Evolutionary conservation across 2,888 invertebrate genomes (phyloP).

Genomic region (Chymomyza caudatula): DNA sequence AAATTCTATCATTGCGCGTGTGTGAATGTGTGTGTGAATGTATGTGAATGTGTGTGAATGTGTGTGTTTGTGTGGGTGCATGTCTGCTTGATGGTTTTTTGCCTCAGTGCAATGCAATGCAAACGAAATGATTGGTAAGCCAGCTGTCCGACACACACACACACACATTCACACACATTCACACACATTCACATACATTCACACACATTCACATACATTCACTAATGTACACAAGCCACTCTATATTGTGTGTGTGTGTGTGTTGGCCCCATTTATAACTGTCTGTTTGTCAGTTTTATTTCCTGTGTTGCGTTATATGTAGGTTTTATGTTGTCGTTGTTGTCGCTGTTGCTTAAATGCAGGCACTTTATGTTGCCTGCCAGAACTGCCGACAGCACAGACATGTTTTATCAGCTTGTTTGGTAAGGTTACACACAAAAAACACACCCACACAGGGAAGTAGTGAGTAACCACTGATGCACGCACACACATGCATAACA

Average conservation of each 20-base stretch:
- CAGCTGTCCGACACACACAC: slow-evolving; percentile 14
- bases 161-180: neutral
- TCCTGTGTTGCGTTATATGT: slow-evolving; percentile 12
- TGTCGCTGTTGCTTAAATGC: slow-evolving; percentile 16
- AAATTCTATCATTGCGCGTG: neutral
- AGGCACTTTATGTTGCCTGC: slow-evolving; percentile 5
- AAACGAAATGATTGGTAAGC: slow-evolving; percentile 12
- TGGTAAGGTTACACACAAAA: slow-evolving; percentile 1
- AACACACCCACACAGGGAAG: slow-evolving; percentile 27
- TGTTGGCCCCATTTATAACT: slow-evolving; percentile 35
- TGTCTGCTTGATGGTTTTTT: slow-evolving; percentile 6
- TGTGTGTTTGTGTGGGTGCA: too few species aligned
- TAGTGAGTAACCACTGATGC: neutral
- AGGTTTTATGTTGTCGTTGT: slow-evolving; percentile 1
- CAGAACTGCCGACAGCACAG: neutral
- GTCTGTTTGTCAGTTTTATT: slow-evolving; percentile 38
- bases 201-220: neutral
- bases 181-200: neutral
- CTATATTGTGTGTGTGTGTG: neutral
- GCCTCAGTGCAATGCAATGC: slow-evolving; percentile 32
- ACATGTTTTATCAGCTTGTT: slow-evolving; percentile 2
- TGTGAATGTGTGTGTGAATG: neutral
- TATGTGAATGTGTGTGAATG: too few species aligned
- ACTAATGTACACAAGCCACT: neutral
- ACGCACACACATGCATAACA: neutral